Base-by-base conservation (phyloP, 2,113 vertebrate genomes). In the Cichladusa arquata region DNA sequence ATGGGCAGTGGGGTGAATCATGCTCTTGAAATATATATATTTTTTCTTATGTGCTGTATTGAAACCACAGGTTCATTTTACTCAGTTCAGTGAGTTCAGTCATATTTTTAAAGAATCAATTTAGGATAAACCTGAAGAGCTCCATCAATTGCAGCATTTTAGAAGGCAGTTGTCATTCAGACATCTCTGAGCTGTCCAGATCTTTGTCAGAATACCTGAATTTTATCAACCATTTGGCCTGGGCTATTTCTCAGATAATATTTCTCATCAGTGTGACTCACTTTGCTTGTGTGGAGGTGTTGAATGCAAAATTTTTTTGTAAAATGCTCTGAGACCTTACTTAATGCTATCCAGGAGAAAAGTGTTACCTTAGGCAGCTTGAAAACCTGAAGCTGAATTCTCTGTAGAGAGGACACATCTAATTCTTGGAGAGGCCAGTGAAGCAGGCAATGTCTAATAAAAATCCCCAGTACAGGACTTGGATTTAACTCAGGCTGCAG, bases 401-500 rank as follows among this genome's bases (percentile, higher is more conserved):
- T 38, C 20, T 19, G 33, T 26, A 29, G 44, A 70, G 13, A 66
- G 38, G 64, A 54, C 80, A 53, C 17, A 17, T 70, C 58, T 71
- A 78, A 74, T 71, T 78, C 83, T 58, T 64, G 69, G 22, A 48
- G 31, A 65, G 66, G 61, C 51, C 58, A 73, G 56, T 8, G 33
- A 66, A 78, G 15, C 45, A 81, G 72, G 69, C 73, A 71, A 8
- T 22, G 20, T 44, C 79, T 85, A 88, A 92, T 88, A 94, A 86
- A 92, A 88, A 56, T 64, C 80, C 31, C 24, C 47, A 86, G 28
- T 65, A 60, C 48, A 36, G 69, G 72, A 74, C 53, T 70, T 94
- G 95, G 92, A 88, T 91, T 90, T 81, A 78, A 31, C 44, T 91
- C 61, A 86, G 94, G 91, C 71, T 93, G n/a, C 38, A 89, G 51